Evolutionary conservation across 2,797 vertebrate species (phyloP).

Genomic region (Fistularia tabacaria): DNA sequence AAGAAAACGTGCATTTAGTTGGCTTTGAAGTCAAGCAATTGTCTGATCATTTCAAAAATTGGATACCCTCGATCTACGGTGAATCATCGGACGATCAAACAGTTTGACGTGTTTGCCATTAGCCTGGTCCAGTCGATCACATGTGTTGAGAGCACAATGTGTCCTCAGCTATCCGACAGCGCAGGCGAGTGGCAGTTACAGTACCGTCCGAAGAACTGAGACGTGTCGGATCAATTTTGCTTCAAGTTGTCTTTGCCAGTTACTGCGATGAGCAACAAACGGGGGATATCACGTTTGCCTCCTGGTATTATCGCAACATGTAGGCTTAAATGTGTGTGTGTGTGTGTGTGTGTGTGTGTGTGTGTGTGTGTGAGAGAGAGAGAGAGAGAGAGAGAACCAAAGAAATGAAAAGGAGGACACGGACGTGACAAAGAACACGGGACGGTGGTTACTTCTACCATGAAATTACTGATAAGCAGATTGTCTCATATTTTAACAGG

Average conservation of each 20-base stretch:
- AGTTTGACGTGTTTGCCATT: conserved; percentile 7
- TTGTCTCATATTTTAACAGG: neutral
- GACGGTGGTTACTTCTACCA: conserved; percentile 24
- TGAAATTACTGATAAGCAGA: neutral
- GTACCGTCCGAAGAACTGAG: conserved; percentile 1
- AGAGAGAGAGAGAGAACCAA: too few species aligned
- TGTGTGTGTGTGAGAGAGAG: too few species aligned
- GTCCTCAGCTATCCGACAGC: conserved; percentile 19
- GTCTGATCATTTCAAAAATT: too few species aligned
- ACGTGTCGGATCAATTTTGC: conserved; percentile 25
- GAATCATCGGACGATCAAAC: too few species aligned
- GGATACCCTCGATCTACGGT: too few species aligned
- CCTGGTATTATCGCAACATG: too few species aligned
- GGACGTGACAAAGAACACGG: conserved; percentile 38
- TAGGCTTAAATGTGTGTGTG: too few species aligned
- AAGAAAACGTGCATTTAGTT: too few species aligned
- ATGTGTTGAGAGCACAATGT: conserved; percentile 50
- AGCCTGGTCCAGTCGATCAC: conserved; percentile 25
- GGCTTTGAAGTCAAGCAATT: too few species aligned
- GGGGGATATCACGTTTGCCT: neutral
- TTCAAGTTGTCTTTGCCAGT: conserved; percentile 17
- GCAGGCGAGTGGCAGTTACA: neutral
- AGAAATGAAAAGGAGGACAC: neutral
- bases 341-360: too few species aligned
- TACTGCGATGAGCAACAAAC: neutral